These are phyloP conservation scores for Muscicapa striata DNA, from an alignment of 2,797 vertebrate species.

Conservation along the genomic window DNA sequence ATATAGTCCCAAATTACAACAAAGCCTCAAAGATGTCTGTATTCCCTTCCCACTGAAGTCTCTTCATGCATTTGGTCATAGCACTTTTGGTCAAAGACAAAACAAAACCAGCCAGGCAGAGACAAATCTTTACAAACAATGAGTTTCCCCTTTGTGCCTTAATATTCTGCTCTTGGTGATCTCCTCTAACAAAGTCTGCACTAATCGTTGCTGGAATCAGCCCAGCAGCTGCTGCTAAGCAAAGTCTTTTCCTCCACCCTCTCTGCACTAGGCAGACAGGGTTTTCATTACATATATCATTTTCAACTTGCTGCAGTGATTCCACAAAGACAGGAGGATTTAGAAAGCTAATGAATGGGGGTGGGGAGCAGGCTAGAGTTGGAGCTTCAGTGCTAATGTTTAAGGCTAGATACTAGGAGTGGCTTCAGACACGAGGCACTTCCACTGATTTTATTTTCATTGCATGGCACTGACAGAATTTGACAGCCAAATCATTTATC, in stretches of 20 bases:
- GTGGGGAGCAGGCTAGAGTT: conserved; percentile 13
- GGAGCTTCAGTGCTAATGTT: conserved; percentile 7
- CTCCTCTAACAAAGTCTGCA: neutral
- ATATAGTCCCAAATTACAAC: neutral
- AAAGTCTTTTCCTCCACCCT: conserved; percentile 23
- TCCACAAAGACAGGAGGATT: conserved; percentile 66
- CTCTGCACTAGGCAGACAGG: conserved; percentile 50
- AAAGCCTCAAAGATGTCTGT: neutral
- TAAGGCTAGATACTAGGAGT: conserved; percentile 2
- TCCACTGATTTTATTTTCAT: conserved; percentile 53
- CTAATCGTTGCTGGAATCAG: conserved; percentile 20
- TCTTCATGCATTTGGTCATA: neutral
- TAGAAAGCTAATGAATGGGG: conserved; percentile 72
- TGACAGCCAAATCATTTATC: conserved; percentile 67
- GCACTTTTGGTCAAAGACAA: neutral
- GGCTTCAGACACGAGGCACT: neutral
- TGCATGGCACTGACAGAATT: conserved; percentile 56
- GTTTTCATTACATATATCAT: conserved; percentile 62
- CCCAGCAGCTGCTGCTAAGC: neutral
- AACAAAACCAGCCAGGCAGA: conserved; percentile 1
- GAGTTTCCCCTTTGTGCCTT: conserved; percentile 7
- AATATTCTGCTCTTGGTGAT: conserved; percentile 20
- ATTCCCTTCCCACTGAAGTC: neutral
- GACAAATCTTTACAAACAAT: neutral
- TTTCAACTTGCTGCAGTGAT: conserved; percentile 59